These are phyloP conservation scores for Struthidea cinerea DNA, from an alignment of 2,113 vertebrate genomes.

Conservation along the genomic window DNA sequence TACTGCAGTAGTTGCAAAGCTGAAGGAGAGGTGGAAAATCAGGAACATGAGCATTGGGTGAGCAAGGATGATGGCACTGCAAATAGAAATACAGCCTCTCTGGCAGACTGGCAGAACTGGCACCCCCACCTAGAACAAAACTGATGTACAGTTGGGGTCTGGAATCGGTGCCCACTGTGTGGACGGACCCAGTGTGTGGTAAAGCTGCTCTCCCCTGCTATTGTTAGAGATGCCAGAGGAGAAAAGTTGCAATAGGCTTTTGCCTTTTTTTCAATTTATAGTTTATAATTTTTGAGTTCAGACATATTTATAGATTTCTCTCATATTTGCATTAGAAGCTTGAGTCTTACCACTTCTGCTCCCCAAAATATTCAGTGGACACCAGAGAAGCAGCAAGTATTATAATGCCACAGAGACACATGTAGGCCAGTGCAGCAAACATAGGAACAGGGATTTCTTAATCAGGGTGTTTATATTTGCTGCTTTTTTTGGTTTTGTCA, in stretches of 20 bases:
- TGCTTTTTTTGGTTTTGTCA: not conserved
- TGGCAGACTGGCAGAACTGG: not conserved
- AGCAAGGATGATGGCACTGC: not conserved
- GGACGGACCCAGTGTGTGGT: rapidly evolving
- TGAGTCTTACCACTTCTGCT: not conserved
- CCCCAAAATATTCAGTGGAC: not conserved
- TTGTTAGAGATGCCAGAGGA: not conserved
- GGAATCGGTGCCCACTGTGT: not conserved
- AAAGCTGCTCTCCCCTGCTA: not conserved
- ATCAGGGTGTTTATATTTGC: not conserved
- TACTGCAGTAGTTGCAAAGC: rapidly evolving
- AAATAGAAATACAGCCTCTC: not conserved
- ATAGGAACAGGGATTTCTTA: not conserved
- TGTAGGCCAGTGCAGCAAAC: not conserved
- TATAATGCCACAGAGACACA: not conserved
- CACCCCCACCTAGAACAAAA: not conserved
- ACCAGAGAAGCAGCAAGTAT: not conserved
- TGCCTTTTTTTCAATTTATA: not conserved
- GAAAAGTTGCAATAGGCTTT: not conserved
- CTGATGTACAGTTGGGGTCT: not conserved
- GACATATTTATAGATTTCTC: not conserved
- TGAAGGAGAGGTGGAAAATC: not conserved
- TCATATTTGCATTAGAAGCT: not conserved
- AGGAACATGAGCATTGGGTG: not conserved
- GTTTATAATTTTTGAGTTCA: not conserved